Evolutionary conservation across 2,113 vertebrate genomes (phyloP), one percentile per base, ranked within the genome.

Genomic region (Dromas ardeola): DNA sequence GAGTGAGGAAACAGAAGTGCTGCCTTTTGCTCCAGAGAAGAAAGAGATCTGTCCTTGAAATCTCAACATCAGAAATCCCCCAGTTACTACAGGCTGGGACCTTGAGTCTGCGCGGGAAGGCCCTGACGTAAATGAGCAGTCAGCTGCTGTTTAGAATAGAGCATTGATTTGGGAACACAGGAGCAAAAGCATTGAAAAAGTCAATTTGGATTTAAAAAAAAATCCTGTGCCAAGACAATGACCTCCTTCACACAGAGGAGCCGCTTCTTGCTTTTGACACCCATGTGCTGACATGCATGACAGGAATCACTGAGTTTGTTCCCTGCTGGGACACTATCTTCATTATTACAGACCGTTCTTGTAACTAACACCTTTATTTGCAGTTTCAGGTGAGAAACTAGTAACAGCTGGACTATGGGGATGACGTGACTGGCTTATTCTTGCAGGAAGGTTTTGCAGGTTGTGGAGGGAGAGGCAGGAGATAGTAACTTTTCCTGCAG

Each of bases 1-100:
- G n/a, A 90, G 55, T 79, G 93, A 97, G 81, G 76, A 91, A 97
- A 94, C 22, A 8, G 40, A 93, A 93, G 69, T 1, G 6, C 70
- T 81, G 73, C 62, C 73, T 74, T 95, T 96, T 94, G 69, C 40
- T 79, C 49, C 32, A 73, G 58, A 95, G 88, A 91, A 91, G 86
- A 89, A 93, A 76, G 66, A 92, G 70, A 77, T 61, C 53, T 5
- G 10, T 55, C 76, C 81, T 90, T 87, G 89, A 94, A 91, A 72
- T 59, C 74, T 91, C 50, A 18, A 18, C 25, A 78, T 71, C 6
- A 71, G 65, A 91, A 90, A 95, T 86, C 55, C 55, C n/a, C 38
- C 63, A 59, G 65, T 40, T 73, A 94, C 43, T 81, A 34, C 78
- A 82, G 69, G 32, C n/a, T 70, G 78, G 59, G 56, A 84, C 40